A percentile compares a stretch with the other conserved stretches of the same genome.
These are phyloP conservation scores for Leptinotarsa undecemlineata DNA, from an alignment of 1,140 invertebrate species.

Conservation along the genomic window DNA sequence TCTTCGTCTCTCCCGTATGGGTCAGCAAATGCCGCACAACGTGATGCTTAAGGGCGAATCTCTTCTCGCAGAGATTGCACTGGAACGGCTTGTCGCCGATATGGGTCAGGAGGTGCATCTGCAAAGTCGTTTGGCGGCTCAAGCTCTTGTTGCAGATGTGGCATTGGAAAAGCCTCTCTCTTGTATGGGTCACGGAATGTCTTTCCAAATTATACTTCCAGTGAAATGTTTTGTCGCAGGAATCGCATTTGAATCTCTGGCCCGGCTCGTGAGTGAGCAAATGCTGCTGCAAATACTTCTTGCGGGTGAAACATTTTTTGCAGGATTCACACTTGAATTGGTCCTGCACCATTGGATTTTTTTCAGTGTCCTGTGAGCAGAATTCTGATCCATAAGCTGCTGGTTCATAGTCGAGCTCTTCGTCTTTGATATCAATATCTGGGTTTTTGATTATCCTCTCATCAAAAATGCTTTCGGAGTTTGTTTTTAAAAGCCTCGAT, in stretches of 20 bases:
- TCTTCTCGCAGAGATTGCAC: conserved; percentile 45
- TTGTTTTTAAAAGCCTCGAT: too few relatives aligned
- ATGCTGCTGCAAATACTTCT: background rate
- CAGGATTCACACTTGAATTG: background rate
- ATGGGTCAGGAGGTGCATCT: conserved; percentile 44
- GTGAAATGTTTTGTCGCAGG: background rate
- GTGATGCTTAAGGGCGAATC: conserved; percentile 45
- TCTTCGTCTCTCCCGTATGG: background rate
- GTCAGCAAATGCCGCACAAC: background rate
- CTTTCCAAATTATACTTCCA: background rate
- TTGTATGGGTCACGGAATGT: background rate
- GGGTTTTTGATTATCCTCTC: too few relatives aligned
- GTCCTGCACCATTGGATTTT: too few relatives aligned
- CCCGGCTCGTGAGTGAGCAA: background rate
- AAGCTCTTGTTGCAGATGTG: conserved; percentile 7
- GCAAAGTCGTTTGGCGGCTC: background rate
- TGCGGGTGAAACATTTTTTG: background rate
- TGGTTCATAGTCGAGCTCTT: too few relatives aligned
- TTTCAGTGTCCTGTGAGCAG: too few relatives aligned
- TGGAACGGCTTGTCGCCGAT: conserved; percentile 39
- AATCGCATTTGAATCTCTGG: background rate
- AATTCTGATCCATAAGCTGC: too few relatives aligned
- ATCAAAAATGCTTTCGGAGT: too few relatives aligned
- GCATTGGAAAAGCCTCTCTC: conserved; percentile 42
- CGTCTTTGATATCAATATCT: too few relatives aligned